These are phyloP conservation scores for Prolemur simus DNA, from an alignment of 2,113 vertebrate species.

Conservation along the genomic window DNA sequence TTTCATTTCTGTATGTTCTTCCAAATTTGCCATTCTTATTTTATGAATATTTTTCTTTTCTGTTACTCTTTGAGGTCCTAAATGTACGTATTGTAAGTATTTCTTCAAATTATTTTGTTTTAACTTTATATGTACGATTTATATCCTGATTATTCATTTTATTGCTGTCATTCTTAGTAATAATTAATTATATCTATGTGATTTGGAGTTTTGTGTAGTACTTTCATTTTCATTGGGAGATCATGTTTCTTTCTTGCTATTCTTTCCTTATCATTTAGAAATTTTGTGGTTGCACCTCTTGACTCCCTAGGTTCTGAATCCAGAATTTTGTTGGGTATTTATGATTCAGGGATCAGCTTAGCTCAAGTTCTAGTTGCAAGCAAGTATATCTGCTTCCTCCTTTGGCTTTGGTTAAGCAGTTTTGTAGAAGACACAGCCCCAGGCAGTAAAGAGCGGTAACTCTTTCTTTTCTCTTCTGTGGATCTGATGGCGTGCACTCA, in stretches of 20 bases:
- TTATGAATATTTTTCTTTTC: neutral
- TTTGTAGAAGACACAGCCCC: neutral
- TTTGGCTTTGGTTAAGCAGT: neutral
- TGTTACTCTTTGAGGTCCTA: neutral
- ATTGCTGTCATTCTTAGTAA: neutral
- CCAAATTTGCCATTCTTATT: neutral
- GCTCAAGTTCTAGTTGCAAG: neutral
- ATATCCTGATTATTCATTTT: neutral
- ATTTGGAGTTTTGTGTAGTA: neutral
- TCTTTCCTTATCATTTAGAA: neutral
- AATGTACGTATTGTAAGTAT: neutral
- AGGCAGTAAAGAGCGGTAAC: neutral
- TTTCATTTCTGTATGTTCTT: neutral
- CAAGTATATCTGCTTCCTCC: neutral
- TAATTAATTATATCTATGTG: neutral
- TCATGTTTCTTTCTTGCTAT: neutral
- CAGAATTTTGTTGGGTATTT: neutral
- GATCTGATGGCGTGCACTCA: neutral
- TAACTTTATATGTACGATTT: neutral
- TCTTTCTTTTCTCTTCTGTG: neutral
- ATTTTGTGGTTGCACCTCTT: neutral
- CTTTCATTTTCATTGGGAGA: neutral
- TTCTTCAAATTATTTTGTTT: constrained; percentile 26
- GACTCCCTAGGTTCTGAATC: neutral
- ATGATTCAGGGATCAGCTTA: neutral